Evolutionary conservation across 2,888 invertebrate species (phyloP).

Genomic region (Ophion obscuratus): DNA sequence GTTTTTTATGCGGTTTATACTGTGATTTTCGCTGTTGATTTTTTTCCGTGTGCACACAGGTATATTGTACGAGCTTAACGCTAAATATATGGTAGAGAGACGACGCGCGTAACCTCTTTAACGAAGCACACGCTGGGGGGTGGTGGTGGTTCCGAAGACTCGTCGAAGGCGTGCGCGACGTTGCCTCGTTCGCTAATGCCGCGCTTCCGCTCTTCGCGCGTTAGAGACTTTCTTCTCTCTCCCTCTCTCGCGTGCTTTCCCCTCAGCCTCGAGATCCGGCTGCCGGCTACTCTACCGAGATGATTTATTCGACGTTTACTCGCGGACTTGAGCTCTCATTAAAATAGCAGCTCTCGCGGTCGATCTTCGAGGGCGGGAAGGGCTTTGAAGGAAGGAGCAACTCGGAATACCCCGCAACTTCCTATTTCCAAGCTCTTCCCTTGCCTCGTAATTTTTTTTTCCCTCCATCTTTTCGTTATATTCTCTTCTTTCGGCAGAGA

Average conservation of each 20-base stretch:
- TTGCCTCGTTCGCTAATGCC: constrained; percentile 57
- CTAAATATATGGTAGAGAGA: neutral
- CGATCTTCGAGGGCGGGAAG: constrained; percentile 50
- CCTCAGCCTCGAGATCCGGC: constrained; percentile 22
- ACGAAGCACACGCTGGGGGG: too few species aligned
- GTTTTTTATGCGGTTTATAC: too few species aligned
- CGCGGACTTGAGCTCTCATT: constrained; percentile 82
- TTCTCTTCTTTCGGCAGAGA: constrained; percentile 62
- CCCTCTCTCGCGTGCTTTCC: constrained; percentile 19
- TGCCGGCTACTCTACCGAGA: constrained; percentile 70
- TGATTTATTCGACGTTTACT: constrained; percentile 83
- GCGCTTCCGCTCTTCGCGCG: constrained; percentile 57
- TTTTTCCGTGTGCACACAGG: too few species aligned
- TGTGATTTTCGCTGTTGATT: too few species aligned
- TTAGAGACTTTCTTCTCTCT: neutral
- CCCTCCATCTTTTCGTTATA: constrained; percentile 44
- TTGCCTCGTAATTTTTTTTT: constrained; percentile 29
- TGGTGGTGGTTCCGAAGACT: constrained; percentile 26
- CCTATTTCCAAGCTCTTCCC: constrained; percentile 49
- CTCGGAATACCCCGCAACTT: constrained; percentile 2
- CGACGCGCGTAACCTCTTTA: neutral
- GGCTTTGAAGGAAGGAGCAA: constrained; percentile 12
- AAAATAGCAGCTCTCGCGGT: constrained; percentile 77
- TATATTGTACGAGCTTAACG: too few species aligned
- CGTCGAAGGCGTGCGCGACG: constrained; percentile 20